Evolutionary conservation across 35 echinoderm and acorn worm species (phyloP), one percentile per base, ranked within the genome.

Genomic region (Ptychodera flava): DNA sequence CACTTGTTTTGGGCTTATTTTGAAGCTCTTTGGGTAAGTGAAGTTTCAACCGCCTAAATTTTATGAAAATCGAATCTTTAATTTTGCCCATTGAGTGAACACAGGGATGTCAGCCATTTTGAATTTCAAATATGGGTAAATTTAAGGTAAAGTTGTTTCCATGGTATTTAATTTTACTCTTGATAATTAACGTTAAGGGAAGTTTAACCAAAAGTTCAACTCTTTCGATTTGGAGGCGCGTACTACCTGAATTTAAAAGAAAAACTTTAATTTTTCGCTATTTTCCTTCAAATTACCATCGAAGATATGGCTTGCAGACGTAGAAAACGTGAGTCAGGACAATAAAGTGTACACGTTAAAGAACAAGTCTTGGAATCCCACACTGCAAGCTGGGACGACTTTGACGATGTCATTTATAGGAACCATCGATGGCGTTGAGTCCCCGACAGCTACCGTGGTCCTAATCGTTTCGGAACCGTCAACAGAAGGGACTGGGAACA

Each of bases 171-270:
- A 1, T 84, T 31, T 33, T 28, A 35, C 29, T 15, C 28, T 84
- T 32, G 15, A 84, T n/a, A 28, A 1, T n/a, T 84, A 6, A 12
- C 16, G 33, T 28, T 34, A 15, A 30, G 36, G 31, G 31, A 29
- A 15, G 29, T 15, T 16, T 15, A 15, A 29, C 12, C 14, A 31
- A 53, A 64, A 16, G 15, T n/a, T 85, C 30, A 28, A 82, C 32
- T 2, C 28, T 84, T 35, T 37, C 79, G 16, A 15, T 34, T 0
- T 88, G 0, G 14, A 31, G 1, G 34, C 52, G 16, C 82, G 16
- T 88, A 28, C 15, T 35, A 90, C 76, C 79, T 90, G 30, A 80
- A 80, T 76, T 80, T 28, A 14, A 84, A 76, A 33, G 22, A 77
- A 15, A 36, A 82, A 30, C 32, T 85, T 0, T 35, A n/a, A n/a